Base-by-base conservation (phyloP, 2,888 invertebrate species). In the Pycnomerus fuliginosus region DNA sequence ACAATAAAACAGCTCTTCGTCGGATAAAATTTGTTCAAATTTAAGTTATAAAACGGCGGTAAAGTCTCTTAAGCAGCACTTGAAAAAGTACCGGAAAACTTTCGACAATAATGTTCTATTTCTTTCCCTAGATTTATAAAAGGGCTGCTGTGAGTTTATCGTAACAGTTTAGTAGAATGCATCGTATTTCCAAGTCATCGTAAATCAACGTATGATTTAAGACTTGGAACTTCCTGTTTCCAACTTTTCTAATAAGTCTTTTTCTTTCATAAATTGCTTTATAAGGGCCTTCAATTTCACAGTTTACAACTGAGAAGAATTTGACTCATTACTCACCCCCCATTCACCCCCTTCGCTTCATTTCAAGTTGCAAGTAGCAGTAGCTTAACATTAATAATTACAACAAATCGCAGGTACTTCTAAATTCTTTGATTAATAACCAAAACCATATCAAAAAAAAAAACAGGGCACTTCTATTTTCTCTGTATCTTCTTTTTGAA, bases 221-320 rank as follows among this genome's bases (percentile, higher is more conserved):
- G 46, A 50, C 47, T 50, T 50, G 43, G 32, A 42, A 35, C 41
- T 41, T 42, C 42, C 38, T 45, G 41, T 49, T 46, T 43, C 38
- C 49, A 49, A 49, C 49, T 49, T 49, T 49, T 49, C 49, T 49
- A 45, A 49, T 49, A 49, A 49, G 49, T 46, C 45, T 46, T 48
- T 45, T 45, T 45, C 27, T 33, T 16, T 30, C 11, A n/a, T n/a
- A 41, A 45, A 44, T 42, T 42, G 41, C 41, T 37, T 43, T 43
- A 43, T 43, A 37, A 24, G 30, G 32, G 37, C 31, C 31, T 16
- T 17, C 16, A 32, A 32, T 11, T 28, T 28, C 12, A 28, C 12
- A n/a, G n/a, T n/a, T n/a, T n/a, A n/a, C n/a, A n/a, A n/a, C n/a
- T n/a, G n/a, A n/a, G n/a, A n/a, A n/a, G n/a, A n/a, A n/a, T n/a